phyloP scores from a whole-genome alignment of 2,113 vertebrate species.

The Raphicerus campestris region DNA sequence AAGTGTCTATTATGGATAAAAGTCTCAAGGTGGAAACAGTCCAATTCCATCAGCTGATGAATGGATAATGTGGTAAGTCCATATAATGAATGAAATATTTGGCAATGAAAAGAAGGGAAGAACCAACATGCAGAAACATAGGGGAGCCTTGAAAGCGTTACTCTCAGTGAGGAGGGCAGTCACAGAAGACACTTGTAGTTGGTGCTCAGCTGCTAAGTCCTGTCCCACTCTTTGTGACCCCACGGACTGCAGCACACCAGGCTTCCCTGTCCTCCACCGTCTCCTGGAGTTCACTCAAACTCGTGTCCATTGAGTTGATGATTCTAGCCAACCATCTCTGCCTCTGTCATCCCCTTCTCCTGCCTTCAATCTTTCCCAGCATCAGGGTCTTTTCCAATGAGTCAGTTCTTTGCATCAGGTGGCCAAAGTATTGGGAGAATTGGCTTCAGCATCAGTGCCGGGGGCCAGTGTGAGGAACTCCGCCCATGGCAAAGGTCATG shows the following conservation, averaged over 20 bases:
- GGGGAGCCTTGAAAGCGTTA: neutral
- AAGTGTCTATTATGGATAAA: neutral
- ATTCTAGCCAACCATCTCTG: neutral
- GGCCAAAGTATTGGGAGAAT: neutral
- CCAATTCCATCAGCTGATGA: neutral
- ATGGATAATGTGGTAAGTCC: neutral
- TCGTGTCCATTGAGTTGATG: neutral
- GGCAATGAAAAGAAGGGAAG: neutral
- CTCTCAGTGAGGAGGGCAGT: too few species aligned
- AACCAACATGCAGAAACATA: neutral
- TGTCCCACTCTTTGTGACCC: neutral
- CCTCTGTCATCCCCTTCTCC: neutral
- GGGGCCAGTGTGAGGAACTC: too few species aligned
- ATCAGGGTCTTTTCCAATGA: neutral
- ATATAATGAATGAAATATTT: neutral
- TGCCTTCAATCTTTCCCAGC: neutral
- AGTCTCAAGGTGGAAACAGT: neutral
- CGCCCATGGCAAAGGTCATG: too few species aligned
- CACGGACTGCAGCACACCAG: neutral
- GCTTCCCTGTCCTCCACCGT: neutral
- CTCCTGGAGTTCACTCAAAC: neutral
- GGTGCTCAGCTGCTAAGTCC: neutral
- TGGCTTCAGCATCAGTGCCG: neutral
- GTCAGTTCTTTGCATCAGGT: neutral
- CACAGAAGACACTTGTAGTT: neutral